These are phyloP conservation scores for Heliconius hortense DNA, from an alignment of 2,888 invertebrate species.

Conservation along the genomic window DNA sequence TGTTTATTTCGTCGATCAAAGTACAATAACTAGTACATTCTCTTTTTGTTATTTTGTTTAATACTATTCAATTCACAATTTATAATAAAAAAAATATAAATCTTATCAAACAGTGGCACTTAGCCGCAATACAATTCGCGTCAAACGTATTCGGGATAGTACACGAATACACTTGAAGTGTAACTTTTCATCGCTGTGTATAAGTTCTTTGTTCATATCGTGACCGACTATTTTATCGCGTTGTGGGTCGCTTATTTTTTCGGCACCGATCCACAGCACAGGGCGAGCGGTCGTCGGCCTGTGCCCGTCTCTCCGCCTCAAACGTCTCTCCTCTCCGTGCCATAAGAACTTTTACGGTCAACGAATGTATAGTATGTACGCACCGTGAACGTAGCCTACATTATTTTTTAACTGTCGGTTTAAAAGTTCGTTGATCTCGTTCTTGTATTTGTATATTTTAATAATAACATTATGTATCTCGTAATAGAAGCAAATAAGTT, in stretches of 20 bases:
- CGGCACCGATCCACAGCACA: constrained; percentile 73
- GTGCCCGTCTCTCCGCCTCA: constrained; percentile 41
- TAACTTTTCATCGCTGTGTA: constrained; percentile 35
- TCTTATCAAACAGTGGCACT: not conserved
- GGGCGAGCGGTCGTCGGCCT: constrained; percentile 67
- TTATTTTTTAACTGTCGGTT: constrained; percentile 81
- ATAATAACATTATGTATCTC: constrained; percentile 70
- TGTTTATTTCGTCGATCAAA: not conserved
- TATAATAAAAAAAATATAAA: not conserved
- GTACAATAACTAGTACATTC: not conserved
- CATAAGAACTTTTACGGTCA: constrained; percentile 80
- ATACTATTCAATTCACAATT: not conserved
- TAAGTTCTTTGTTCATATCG: constrained; percentile 71
- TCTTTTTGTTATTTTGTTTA: not conserved
- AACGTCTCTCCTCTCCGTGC: constrained; percentile 55
- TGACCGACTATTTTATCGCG: constrained; percentile 70
- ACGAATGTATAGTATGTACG: constrained; percentile 70
- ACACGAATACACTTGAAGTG: constrained; percentile 15
- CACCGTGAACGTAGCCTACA: constrained; percentile 81
- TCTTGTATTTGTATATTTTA: constrained; percentile 63
- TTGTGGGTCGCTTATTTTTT: constrained; percentile 79
- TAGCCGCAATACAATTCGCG: not conserved
- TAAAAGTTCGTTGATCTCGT: constrained; percentile 75
- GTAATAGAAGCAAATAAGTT: constrained; percentile 51
- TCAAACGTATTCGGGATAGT: constrained; percentile 1